Base-by-base conservation (phyloP, 2,797 vertebrate genomes). In the Channallabes apus region DNA sequence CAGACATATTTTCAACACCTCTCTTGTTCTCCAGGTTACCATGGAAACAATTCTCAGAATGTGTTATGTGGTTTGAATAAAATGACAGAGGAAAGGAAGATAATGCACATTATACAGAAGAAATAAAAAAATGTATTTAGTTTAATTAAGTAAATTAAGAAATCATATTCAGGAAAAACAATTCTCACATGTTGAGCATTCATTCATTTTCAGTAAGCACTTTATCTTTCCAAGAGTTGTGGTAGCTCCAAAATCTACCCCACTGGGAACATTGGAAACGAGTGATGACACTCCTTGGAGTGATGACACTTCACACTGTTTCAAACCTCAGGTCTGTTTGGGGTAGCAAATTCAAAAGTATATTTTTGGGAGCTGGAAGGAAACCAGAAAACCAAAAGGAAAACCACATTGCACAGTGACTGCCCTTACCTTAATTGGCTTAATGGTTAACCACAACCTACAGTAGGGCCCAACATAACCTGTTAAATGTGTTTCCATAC, bases 1-100 rank as follows among this genome's bases (percentile, higher is more conserved):
- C 77, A 62, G 22, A 32, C n/a, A 59, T 82, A 76, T 67, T 67
- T 64, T 65, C 51, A 82, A 65, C 14, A 56, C 68, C 38, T 35
- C 27, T 0, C 69, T 38, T 72, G 46, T 56, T 22, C 72, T 59
- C 67, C 76, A 46, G 15, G 85, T 84, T 86, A 46, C 82, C 85
- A 84, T 86, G 77, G 85, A 84, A 86, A 86, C 82, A 73, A 75
- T 73, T 18, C 68, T 38, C 24, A 65, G 58, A 64, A 73, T 58
- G 27, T 72, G 11, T 64, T 17, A 38, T 64, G 17, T 3, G 15
- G 8, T 67, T 46, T 80, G 75, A 78, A 68, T 71, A 77, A 32
- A 86, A 82, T 56, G 2, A 69, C 20, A 20, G 24, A 82, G 14
- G 20, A 59, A 22, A 38, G 22, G 27, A 58, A 67, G n/a, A 11